Conservation (phyloP, 1,140 invertebrate species). For the Cydia strobilella region DNA sequence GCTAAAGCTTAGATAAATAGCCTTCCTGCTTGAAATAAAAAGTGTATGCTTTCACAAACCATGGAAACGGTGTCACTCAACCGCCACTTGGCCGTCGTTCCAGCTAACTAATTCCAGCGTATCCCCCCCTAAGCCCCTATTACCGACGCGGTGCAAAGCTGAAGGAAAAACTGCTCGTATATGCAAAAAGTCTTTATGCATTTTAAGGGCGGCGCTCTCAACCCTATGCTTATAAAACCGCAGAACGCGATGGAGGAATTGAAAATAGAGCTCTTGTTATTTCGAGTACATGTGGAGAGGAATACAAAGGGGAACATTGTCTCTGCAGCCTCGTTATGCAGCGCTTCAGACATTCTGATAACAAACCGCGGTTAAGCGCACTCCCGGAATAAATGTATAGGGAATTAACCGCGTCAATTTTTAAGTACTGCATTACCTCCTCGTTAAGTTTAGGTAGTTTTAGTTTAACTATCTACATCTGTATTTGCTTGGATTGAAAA, state of each 20-base stretch:
- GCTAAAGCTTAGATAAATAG: background rate
- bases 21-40: background rate
- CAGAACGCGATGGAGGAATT: slow-evolving; percentile 66
- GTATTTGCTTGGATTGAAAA: too few species aligned
- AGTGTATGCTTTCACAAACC: background rate
- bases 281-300: slow-evolving; percentile 68
- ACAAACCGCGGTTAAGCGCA: slow-evolving; percentile 49
- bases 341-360: slow-evolving; percentile 57
- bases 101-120: slow-evolving; percentile 23
- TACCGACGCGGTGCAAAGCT: slow-evolving; percentile 25
- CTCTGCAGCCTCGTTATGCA: slow-evolving; percentile 54
- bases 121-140: slow-evolving; percentile 27
- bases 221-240: slow-evolving; percentile 58
- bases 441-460: background rate
- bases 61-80: background rate
- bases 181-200: slow-evolving; percentile 57
- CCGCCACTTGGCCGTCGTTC: background rate
- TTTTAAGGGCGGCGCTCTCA: slow-evolving; percentile 50
- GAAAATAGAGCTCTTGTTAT: slow-evolving; percentile 75
- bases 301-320: slow-evolving; percentile 66
- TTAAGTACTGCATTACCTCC: background rate
- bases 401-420: slow-evolving; percentile 19
- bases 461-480: too few species aligned
- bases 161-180: slow-evolving; percentile 50
- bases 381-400: slow-evolving; percentile 17